Evolutionary conservation across 2,888 invertebrate genomes (phyloP).

Genomic region (Tetheella fluctuosa): DNA sequence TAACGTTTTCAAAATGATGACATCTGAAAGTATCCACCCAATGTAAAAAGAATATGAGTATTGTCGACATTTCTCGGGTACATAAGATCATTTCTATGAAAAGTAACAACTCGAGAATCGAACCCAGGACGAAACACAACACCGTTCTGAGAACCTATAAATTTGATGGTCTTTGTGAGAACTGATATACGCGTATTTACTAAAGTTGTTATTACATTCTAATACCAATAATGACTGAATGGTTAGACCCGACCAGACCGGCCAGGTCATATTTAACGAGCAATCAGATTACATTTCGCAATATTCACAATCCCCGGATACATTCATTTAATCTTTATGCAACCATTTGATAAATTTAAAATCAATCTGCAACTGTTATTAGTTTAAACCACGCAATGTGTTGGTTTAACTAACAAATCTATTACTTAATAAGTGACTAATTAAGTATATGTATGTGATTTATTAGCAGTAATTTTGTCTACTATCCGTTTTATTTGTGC

Average conservation of each 20-base stretch:
- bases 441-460: not conserved
- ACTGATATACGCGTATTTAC: too few relatives aligned
- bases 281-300: conserved; percentile 3
- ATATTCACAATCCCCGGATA: not conserved
- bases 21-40: too few relatives aligned
- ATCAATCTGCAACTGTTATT: conserved; percentile 3
- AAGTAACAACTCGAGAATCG: too few relatives aligned
- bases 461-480: conserved; percentile 3
- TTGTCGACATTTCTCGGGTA: too few relatives aligned
- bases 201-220: too few relatives aligned
- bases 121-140: too few relatives aligned
- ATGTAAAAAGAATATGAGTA: too few relatives aligned
- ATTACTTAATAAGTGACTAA: not conserved
- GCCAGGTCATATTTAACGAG: conserved; percentile 3
- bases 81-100: too few relatives aligned
- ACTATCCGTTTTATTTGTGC: not conserved
- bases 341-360: not conserved
- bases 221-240: too few relatives aligned
- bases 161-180: too few relatives aligned
- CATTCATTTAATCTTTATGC: not conserved
- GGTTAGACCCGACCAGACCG: not conserved
- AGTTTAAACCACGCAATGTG: not conserved
- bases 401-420: conserved; percentile 2
- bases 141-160: too few relatives aligned
- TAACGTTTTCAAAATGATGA: too few relatives aligned